phyloP scores from a whole-genome alignment of 2,113 vertebrate genomes.

The Tringa solitaria region DNA sequence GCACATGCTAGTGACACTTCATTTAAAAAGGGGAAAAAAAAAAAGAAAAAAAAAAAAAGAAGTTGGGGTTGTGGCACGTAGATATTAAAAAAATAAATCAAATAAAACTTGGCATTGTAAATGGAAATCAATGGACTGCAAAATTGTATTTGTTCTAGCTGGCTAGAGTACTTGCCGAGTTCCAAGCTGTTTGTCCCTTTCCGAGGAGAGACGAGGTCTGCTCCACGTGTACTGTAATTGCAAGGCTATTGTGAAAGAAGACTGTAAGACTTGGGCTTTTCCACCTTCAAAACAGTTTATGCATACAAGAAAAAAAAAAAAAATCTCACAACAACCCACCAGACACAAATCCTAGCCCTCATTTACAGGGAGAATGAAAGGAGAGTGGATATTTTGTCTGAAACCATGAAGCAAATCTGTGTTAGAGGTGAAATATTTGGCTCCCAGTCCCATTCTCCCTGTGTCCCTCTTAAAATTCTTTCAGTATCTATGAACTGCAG shows the following conservation, averaged over 20 bases:
- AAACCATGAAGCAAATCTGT: not conserved
- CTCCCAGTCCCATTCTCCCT: not conserved
- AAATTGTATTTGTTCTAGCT: slow-evolving; percentile 56
- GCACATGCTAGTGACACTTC: not conserved
- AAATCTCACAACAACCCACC: not conserved
- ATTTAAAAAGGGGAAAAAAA: not conserved
- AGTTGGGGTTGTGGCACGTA: not conserved
- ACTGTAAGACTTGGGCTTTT: not conserved
- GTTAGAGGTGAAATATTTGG: not conserved
- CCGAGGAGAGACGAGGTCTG: not conserved
- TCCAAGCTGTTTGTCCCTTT: slow-evolving; percentile 6
- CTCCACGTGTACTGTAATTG: not conserved
- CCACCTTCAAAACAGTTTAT: not conserved
- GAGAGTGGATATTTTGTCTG: not conserved
- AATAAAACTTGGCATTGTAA: slow-evolving; percentile 43
- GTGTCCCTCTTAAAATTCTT: not conserved
- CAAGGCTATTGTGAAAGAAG: not conserved
- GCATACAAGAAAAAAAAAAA: not conserved
- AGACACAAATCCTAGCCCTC: not conserved
- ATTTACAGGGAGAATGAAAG: not conserved
- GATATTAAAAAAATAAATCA: slow-evolving; percentile 32
- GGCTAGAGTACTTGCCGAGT: not conserved
- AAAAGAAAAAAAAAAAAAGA: not conserved
- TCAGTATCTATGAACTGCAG: not conserved
- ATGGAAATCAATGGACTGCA: slow-evolving; percentile 51